A percentile compares a stretch with the other conserved stretches of the same genome.
These are phyloP conservation scores for Myiothlypis chrysogaster DNA, from an alignment of 2,797 vertebrate species.

Conservation along the genomic window DNA sequence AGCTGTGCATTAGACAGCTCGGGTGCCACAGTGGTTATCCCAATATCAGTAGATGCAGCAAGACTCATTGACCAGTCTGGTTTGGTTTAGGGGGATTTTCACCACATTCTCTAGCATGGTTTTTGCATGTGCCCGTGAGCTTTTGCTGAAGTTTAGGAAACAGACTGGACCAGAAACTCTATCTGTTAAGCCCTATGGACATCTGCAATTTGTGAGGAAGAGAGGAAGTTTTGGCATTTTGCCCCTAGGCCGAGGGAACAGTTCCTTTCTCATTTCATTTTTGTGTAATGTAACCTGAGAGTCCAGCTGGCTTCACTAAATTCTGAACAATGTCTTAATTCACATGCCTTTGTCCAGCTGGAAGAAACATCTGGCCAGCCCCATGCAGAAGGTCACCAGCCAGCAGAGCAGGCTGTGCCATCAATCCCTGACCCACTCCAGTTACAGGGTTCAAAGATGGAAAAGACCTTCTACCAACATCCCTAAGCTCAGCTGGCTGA, in stretches of 20 bases:
- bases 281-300: neutral
- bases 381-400: neutral
- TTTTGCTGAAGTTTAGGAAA: neutral
- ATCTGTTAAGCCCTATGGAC: neutral
- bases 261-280: neutral
- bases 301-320: neutral
- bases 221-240: neutral
- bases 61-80: neutral
- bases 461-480: neutral
- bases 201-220: neutral
- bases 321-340: neutral
- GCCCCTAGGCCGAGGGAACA: neutral
- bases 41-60: neutral
- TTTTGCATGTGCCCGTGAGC: neutral
- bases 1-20: neutral
- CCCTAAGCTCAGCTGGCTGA: neutral
- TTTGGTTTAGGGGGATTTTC: neutral
- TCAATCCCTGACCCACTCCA: neutral
- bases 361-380: neutral
- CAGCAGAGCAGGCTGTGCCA: neutral
- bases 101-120: neutral
- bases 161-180: neutral
- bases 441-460: neutral
- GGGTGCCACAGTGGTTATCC: neutral
- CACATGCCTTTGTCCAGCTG: neutral